Conservation (phyloP, 2,888 invertebrate species). For the Protonemura montana region DNA sequence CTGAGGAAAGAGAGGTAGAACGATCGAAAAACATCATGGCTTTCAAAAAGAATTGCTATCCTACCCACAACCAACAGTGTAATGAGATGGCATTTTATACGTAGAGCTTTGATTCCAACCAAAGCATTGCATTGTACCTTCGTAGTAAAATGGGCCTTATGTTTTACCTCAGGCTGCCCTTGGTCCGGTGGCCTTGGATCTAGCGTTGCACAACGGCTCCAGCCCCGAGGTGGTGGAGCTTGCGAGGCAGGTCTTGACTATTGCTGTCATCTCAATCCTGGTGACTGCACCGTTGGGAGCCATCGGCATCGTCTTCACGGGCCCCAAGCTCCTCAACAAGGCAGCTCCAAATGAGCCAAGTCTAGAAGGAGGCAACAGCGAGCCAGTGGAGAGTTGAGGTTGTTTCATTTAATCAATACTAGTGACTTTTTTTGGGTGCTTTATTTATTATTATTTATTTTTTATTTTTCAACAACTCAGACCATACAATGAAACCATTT, state of each 20-base stretch:
- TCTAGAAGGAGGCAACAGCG: background rate
- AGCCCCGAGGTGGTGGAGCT: slow-evolving; percentile 53
- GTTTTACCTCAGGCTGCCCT: slow-evolving; percentile 67
- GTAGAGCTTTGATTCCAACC: too few relatives aligned
- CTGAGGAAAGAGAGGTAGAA: too few relatives aligned
- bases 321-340: slow-evolving; percentile 53
- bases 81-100: too few relatives aligned
- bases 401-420: too few relatives aligned
- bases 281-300: slow-evolving; percentile 60
- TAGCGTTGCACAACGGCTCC: slow-evolving; percentile 59
- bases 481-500: too few relatives aligned
- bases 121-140: too few relatives aligned
- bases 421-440: too few relatives aligned
- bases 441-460: too few relatives aligned
- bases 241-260: slow-evolving; percentile 55
- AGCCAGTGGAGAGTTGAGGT: background rate
- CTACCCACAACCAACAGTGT: too few relatives aligned
- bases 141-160: background rate
- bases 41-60: too few relatives aligned
- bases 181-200: slow-evolving; percentile 69
- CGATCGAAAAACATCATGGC: too few relatives aligned
- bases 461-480: too few relatives aligned
- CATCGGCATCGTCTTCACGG: slow-evolving; percentile 54
- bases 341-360: background rate
- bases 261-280: slow-evolving; percentile 58